Evolutionary conservation across 2,797 vertebrate species (phyloP), one percentile per base, ranked within the genome.

Genomic region (Parauchenoglanis ngamensis): DNA sequence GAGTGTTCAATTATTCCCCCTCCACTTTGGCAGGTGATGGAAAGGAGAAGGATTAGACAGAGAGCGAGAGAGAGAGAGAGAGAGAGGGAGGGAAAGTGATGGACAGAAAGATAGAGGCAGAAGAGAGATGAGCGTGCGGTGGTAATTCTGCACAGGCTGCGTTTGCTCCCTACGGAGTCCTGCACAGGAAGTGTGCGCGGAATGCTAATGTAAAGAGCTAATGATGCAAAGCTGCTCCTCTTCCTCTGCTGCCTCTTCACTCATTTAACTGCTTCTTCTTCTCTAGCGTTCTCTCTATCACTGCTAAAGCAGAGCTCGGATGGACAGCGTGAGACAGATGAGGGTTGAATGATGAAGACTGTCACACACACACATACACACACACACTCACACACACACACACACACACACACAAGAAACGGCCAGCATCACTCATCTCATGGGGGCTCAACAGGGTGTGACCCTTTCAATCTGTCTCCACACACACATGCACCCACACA

Each of bases 181-280:
- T 70, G 81, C 68, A 84, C 67, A 88, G 81, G 78, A 85, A 81
- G 0, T 89, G 90, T 93, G 94, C 93, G 92, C 90, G 82, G 94
- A 95, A 95, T 95, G 88, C 89, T 91, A 95, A 96, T 92, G 92
- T 90, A 90, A 90, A 91, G 88, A 91, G 93, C 86, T 92, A 93
- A 95, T 91, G 89, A 93, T 92, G 93, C 92, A 93, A 92, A 82
- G 80, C 56, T 52, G n/a, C 44, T 83, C 61, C 86, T 77, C 35
- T 59, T 57, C 7, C 85, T 82, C 35, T 76, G 54, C 25, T 19
- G 63, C 17, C 65, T 83, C 25, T 23, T 85, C 79, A 59, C 75
- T 78, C 59, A 31, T 83, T 89, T 87, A 86, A 31, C 84, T 49
- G 35, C 68, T 85, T 57, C 54, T 72, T 89, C 76, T 52, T 85